These are phyloP conservation scores for Myotis planiceps DNA, from an alignment of 2,797 vertebrate species.

Conservation along the genomic window DNA sequence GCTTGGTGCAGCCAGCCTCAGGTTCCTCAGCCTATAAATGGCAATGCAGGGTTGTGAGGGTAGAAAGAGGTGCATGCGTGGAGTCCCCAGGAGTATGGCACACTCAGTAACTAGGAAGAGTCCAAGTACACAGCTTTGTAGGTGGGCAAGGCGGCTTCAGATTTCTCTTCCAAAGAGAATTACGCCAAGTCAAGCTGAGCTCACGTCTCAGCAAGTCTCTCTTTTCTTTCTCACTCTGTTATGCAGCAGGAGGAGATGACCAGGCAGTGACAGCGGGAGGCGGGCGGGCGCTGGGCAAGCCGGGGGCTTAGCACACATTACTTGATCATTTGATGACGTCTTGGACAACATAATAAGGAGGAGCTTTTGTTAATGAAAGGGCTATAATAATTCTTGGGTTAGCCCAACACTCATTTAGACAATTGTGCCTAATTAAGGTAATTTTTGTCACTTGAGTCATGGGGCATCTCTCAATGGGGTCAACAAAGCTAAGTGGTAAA, in stretches of 20 bases:
- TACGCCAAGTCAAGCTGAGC: neutral
- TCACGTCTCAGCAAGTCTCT: neutral
- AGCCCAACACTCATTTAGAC: slow-evolving; percentile 51
- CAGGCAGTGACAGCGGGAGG: neutral
- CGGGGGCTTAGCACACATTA: neutral
- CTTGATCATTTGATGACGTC: slow-evolving; percentile 10
- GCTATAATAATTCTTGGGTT: slow-evolving; percentile 60
- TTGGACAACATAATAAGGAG: slow-evolving; percentile 31
- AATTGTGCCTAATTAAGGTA: slow-evolving; percentile 75
- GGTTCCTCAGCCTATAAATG: neutral
- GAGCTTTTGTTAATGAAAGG: slow-evolving; percentile 49
- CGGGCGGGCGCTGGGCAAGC: neutral
- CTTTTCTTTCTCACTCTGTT: neutral
- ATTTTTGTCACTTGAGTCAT: slow-evolving; percentile 66
- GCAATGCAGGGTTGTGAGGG: neutral
- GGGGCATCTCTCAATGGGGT: slow-evolving; percentile 57
- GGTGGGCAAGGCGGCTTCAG: neutral
- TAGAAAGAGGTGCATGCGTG: neutral
- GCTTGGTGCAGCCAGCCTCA: neutral
- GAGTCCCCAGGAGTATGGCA: neutral
- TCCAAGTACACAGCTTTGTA: neutral
- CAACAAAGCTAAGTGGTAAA: slow-evolving; percentile 19
- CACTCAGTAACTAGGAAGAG: neutral
- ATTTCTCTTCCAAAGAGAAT: neutral
- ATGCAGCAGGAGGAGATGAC: neutral